phyloP scores from a whole-genome alignment of 2,113 vertebrate species.

The Platanista minor region DNA sequence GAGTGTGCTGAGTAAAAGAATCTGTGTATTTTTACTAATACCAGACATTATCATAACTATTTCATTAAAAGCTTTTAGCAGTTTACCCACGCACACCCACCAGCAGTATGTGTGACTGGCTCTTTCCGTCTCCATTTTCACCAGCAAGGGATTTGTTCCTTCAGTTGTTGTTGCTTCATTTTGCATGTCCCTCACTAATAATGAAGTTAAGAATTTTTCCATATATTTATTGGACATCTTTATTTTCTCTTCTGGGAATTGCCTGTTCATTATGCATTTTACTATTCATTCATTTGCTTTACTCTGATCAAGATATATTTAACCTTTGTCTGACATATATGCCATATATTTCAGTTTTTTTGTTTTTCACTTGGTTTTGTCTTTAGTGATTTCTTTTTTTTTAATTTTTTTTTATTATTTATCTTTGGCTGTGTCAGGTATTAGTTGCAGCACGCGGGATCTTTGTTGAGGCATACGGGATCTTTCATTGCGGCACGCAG shows the following conservation, averaged over 20 bases:
- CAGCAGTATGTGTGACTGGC: too few relatives aligned
- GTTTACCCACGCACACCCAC: neutral
- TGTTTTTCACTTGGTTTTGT: neutral
- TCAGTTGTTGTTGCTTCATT: neutral
- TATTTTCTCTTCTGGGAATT: neutral
- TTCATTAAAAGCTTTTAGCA: neutral
- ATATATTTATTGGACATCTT: neutral
- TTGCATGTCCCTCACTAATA: neutral
- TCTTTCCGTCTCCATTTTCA: neutral
- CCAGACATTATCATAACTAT: neutral
- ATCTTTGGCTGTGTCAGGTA: too few relatives aligned
- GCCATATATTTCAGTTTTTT: neutral
- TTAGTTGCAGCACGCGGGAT: too few relatives aligned
- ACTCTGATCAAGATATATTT: neutral
- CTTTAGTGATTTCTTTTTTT: neutral
- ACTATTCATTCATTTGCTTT: neutral
- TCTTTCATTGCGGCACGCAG: too few relatives aligned
- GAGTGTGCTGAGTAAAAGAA: neutral
- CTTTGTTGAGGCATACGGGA: too few relatives aligned
- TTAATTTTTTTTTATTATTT: too few relatives aligned
- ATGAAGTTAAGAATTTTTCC: neutral
- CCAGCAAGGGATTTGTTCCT: neutral
- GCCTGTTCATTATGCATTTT: neutral
- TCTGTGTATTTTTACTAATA: neutral
- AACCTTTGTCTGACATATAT: neutral